Conservation (phyloP, 1,140 invertebrate genomes). For the Drosophila pachea region DNA sequence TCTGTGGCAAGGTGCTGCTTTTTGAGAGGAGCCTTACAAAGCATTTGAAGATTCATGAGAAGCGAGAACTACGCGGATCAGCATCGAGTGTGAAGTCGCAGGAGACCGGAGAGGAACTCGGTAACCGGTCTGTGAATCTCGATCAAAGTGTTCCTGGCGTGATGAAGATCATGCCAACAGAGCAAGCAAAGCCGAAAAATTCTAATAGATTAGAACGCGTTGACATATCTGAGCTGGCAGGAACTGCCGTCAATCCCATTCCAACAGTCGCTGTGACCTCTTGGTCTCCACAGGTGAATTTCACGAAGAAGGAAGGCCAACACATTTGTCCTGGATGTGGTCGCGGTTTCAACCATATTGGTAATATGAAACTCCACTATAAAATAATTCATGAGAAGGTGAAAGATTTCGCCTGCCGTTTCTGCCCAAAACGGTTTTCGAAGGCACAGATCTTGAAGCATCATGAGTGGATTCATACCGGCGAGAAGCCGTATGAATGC, state of each 20-base stretch:
- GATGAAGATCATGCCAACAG: neutral
- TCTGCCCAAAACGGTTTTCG: constrained; percentile 70
- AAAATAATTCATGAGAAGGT: constrained; percentile 74
- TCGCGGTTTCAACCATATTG: constrained; percentile 69
- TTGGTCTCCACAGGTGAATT: constrained; percentile 75
- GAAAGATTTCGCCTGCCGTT: constrained; percentile 74
- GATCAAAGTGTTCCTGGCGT: constrained; percentile 12
- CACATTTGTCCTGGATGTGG: constrained; percentile 73
- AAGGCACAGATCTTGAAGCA: constrained; percentile 73
- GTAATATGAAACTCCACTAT: constrained; percentile 73
- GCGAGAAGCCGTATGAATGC: constrained; percentile 78
- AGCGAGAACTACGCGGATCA: constrained; percentile 54
- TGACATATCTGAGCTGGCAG: constrained; percentile 68
- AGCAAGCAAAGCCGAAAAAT: constrained; percentile 30
- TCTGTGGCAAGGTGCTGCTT: constrained; percentile 71
- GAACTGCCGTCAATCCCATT: constrained; percentile 72
- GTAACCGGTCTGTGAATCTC: neutral
- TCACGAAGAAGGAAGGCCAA: constrained; percentile 72
- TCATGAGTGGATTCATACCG: constrained; percentile 78
- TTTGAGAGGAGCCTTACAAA: constrained; percentile 65
- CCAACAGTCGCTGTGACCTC: constrained; percentile 71
- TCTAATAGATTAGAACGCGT: constrained; percentile 64
- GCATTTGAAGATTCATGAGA: constrained; percentile 71
- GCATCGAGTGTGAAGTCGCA: constrained; percentile 36
- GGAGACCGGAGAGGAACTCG: constrained; percentile 15